These are phyloP conservation scores for Marmota monax DNA, from an alignment of 2,113 vertebrate genomes.

Conservation along the genomic window DNA sequence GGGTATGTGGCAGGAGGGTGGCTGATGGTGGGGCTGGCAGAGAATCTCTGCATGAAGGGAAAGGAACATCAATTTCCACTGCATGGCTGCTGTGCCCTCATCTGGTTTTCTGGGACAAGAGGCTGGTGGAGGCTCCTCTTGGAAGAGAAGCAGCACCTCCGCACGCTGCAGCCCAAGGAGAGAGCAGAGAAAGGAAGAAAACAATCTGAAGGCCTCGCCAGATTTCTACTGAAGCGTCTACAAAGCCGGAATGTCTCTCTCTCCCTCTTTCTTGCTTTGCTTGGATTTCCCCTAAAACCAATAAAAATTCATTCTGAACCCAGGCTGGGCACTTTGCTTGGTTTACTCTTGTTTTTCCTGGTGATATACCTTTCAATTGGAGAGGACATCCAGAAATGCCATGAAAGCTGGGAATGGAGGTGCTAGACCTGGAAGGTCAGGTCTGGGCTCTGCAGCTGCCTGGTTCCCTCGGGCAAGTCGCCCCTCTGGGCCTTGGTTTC, in stretches of 20 bases:
- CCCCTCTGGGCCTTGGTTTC: background rate
- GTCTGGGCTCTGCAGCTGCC: background rate
- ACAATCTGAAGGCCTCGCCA: background rate
- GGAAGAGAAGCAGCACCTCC: background rate
- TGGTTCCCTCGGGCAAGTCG: background rate
- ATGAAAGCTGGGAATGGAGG: background rate
- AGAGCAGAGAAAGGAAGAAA: slow-evolving; percentile 6
- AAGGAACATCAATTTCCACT: background rate
- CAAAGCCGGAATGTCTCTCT: background rate
- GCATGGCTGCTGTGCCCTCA: background rate
- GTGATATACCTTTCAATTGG: background rate
- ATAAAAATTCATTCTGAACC: background rate
- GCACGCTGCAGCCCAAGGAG: background rate
- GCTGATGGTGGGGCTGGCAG: background rate
- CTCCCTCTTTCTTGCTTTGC: background rate
- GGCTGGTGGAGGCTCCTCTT: background rate
- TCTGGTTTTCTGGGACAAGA: background rate
- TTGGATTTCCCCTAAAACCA: background rate
- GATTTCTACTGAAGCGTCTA: background rate
- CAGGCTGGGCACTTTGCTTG: background rate
- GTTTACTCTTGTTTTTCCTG: background rate
- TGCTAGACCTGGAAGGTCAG: background rate
- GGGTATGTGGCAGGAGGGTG: background rate
- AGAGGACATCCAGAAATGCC: background rate
- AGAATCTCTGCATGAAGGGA: background rate